Evolutionary conservation across 2,888 invertebrate species (phyloP), one percentile per base, ranked within the genome.

Genomic region (Cacoxenus indagator): DNA sequence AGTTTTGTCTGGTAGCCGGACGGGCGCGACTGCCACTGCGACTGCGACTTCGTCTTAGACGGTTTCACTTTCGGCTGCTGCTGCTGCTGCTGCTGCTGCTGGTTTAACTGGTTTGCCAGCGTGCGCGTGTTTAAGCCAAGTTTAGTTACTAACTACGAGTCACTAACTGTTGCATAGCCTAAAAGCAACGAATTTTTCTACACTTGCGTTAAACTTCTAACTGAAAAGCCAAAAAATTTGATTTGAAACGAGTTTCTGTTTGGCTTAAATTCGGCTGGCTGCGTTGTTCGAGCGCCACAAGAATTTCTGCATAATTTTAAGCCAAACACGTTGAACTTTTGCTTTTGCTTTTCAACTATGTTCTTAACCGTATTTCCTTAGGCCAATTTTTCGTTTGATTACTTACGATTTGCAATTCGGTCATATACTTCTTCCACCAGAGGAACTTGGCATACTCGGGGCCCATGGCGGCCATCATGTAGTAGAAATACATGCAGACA

Each of bases 371-470:
- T 70, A 73, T 75, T 75, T 68, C 64, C 11, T 5, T 19, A 11
- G 29, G 22, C n/a, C n/a, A n/a, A n/a, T n/a, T n/a, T n/a, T n/a
- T n/a, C n/a, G n/a, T n/a, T n/a, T n/a, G n/a, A n/a, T n/a, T 74
- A 88, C 90, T 89, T 90, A 96, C 96, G 91, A 97, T 95, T 91
- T 97, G 97, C 84, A 97, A 89, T 65, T 92, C 93, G n/a, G 97
- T 97, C 86, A 98, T 93, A 87, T 97, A 94, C 80, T 93, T 94
- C 88, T 97, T 98, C 97, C 97, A 97, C 93, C 96, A 96, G 72
- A 97, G 89, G 87, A 94, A 96, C 87, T 93, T 93, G 85, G 95
- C 95, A 85, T 93, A 95, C 78, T 93, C 91, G 0, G 97, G 97
- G 48, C 97, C 95, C 89, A 96, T 90, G 1, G 97, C 96, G 0